Evolutionary conservation across 2,888 invertebrate species (phyloP).

Genomic region (Dusona sp.): DNA sequence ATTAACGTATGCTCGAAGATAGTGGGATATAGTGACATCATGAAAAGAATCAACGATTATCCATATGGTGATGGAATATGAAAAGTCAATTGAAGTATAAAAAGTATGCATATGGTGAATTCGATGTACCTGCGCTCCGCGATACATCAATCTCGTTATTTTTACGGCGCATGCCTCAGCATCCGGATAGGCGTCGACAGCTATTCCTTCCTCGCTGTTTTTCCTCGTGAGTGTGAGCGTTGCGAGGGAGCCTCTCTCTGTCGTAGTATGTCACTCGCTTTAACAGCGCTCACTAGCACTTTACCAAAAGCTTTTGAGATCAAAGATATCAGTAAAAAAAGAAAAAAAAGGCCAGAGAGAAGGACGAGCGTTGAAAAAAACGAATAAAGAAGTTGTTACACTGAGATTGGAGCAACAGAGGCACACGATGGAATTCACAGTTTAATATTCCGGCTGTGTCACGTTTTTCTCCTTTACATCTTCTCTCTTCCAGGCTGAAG

Average conservation of each 20-base stretch:
- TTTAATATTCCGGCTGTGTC: constrained; percentile 9
- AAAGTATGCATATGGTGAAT: constrained; percentile 68
- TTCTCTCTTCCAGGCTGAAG: not conserved
- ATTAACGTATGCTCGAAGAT: not conserved
- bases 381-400: not conserved
- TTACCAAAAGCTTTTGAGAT: not conserved
- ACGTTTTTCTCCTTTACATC: constrained; percentile 7
- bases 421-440: constrained; percentile 5
- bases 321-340: not conserved
- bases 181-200: constrained; percentile 79
- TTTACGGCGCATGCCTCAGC: constrained; percentile 84
- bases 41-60: not conserved
- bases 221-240: constrained; percentile 17
- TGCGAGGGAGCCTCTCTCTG: not conserved
- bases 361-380: not conserved
- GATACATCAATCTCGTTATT: constrained; percentile 83
- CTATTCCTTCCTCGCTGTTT: constrained; percentile 62
- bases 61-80: constrained; percentile 38
- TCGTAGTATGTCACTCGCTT: constrained; percentile 37
- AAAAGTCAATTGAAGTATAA: constrained; percentile 35
- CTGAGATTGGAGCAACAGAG: not conserved
- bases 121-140: constrained; percentile 82
- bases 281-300: constrained; percentile 34
- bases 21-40: constrained; percentile 11
- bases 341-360: not conserved